Percentiles rank a stretch among this genome's conserved stretches.
Evolutionary conservation across 37 sponge, comb jelly and placozoan genomes (phyloP).

Genomic region (Spongilla lacustris): DNA sequence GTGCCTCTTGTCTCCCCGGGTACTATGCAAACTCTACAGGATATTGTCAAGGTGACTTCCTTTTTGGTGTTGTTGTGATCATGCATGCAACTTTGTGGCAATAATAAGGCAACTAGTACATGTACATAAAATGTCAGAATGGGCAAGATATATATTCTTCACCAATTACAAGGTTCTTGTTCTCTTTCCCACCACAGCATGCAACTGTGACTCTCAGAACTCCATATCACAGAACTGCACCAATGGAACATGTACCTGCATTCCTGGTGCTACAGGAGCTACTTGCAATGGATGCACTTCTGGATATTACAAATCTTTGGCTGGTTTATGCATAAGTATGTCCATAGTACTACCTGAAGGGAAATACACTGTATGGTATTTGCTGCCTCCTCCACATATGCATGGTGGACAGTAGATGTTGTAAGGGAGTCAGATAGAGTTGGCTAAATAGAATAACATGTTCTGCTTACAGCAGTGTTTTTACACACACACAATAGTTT

Average conservation of each 20-base stretch:
- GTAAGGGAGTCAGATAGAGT: no score
- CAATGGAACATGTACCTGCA: conserved; percentile 36
- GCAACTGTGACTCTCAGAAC: conserved; percentile 82
- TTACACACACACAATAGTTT: no score
- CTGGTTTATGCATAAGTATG: conserved; percentile 62
- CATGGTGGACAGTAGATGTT: no score
- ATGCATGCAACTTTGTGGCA: background rate
- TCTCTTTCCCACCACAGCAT: conserved; percentile 30
- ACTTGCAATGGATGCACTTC: conserved; percentile 76
- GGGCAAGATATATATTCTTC: background rate
- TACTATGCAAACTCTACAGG: conserved; percentile 4
- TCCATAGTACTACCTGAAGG: background rate
- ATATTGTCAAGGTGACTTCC: background rate
- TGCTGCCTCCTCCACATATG: background rate
- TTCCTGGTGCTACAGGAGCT: conserved; percentile 77
- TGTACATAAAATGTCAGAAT: background rate
- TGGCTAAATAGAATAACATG: no score
- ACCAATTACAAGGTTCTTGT: background rate
- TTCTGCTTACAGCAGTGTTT: no score
- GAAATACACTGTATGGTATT: background rate
- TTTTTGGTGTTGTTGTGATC: background rate
- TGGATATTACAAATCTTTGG: conserved; percentile 55
- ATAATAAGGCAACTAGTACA: background rate
- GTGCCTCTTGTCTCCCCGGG: background rate
- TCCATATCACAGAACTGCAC: conserved; percentile 62